Conservation (phyloP, 2,888 invertebrate genomes). For the Exocentrus adspersus region DNA sequence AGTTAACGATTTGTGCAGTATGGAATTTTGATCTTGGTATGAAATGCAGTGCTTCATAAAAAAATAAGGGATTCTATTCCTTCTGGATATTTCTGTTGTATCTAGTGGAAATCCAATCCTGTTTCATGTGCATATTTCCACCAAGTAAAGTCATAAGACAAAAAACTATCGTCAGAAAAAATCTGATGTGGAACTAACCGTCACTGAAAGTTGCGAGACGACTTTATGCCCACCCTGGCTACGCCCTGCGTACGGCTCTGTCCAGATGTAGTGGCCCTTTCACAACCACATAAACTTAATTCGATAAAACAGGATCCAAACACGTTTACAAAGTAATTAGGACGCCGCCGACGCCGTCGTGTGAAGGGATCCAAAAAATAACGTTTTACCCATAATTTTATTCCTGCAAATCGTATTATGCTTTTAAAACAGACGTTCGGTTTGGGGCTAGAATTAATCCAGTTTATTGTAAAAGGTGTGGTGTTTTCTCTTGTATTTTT, state of each 20-base stretch:
- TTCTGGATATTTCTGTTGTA: too few relatives aligned
- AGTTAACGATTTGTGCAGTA: too few relatives aligned
- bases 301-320: constrained; percentile 7
- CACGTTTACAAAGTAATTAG: constrained; percentile 13
- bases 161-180: too few relatives aligned
- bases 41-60: too few relatives aligned
- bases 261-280: neutral
- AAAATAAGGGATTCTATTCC: too few relatives aligned
- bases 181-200: too few relatives aligned
- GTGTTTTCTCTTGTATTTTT: neutral
- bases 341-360: neutral
- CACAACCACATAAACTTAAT: neutral
- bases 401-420: neutral
- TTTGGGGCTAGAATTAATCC: neutral
- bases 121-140: neutral
- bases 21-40: too few relatives aligned
- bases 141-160: too few relatives aligned
- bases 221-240: neutral
- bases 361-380: constrained; percentile 5
- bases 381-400: constrained; percentile 13
- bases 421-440: constrained; percentile 4
- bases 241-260: too few relatives aligned
- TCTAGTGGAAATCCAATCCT: neutral
- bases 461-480: neutral
- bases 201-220: too few relatives aligned